A percentile compares a stretch with the other conserved stretches of the same genome.
Conservation (phyloP, 2,888 invertebrate genomes). For the Platerodrilus igneus region DNA sequence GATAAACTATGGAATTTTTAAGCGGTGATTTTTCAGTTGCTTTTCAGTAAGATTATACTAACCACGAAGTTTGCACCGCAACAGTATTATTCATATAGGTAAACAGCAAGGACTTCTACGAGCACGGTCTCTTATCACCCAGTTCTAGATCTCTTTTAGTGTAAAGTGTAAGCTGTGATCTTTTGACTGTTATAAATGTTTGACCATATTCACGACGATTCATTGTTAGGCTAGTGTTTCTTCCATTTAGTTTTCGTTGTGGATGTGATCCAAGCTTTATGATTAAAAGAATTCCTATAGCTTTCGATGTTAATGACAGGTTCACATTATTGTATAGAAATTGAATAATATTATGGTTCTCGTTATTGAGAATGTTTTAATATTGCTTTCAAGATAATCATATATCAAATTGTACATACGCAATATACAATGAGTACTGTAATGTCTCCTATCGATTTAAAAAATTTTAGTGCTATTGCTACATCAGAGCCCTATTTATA, state of each 20-base stretch:
- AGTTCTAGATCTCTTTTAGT: conserved; percentile 32
- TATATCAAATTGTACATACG: conserved; percentile 36
- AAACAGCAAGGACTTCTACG: conserved; percentile 29
- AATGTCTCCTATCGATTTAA: conserved; percentile 33
- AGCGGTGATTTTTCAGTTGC: too few relatives aligned
- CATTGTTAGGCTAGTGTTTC: conserved; percentile 28
- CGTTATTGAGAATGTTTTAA: conserved; percentile 16
- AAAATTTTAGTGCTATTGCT: conserved; percentile 26
- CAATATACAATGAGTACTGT: conserved; percentile 36
- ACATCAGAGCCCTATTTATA: too few relatives aligned
- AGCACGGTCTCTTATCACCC: conserved; percentile 29
- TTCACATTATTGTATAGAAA: conserved; percentile 25
- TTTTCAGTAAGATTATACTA: too few relatives aligned
- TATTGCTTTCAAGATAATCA: conserved; percentile 22
- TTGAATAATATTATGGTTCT: conserved; percentile 20
- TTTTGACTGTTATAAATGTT: conserved; percentile 35
- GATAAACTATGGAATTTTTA: too few relatives aligned
- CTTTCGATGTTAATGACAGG: conserved; percentile 32
- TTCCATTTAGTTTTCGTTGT: conserved; percentile 8
- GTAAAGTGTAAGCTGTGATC: conserved; percentile 37
- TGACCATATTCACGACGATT: conserved; percentile 28
- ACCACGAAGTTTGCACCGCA: conserved; percentile 33
- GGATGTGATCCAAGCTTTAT: conserved; percentile 13
- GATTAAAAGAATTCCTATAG: conserved; percentile 29
- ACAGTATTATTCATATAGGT: conserved; percentile 37